Evolutionary conservation across 2,113 vertebrate species (phyloP), one percentile per base, ranked within the genome.

Genomic region (Alces alces): DNA sequence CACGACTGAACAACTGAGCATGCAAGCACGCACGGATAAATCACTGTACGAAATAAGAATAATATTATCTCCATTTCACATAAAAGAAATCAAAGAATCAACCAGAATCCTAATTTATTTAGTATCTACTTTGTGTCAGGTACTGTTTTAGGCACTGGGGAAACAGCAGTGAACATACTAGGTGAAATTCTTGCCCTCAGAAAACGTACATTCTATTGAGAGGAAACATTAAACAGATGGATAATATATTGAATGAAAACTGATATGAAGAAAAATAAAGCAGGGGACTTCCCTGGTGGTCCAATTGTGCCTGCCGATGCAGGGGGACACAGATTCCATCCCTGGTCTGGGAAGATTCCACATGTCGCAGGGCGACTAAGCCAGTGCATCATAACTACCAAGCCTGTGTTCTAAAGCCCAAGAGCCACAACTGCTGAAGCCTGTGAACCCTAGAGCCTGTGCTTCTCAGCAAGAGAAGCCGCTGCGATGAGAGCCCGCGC

Each of bases 401-500:
- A 43, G 70, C 23, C 12, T 43, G 39, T 43, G 39, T 39, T 43
- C 70, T 27, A 27, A 43, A 14, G 70, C 39, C 39, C 36, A 27
- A 27, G 39, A 43, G 70, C 39, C 23, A 43, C 39, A 27, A 3
- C 6, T 7, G 1, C 21, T 43, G 70, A 43, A 7, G 39, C 6
- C 36, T 43, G 23, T 2, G 23, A 36, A 27, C 6, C 21, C 70
- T 7, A 6, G 70, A 76, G 36, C 23, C 70, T 27, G 21, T 76
- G 23, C 36, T 23, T 6, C 21, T 76, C 70, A 27, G 3, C 70
- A 14, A 43, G 70, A 25, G 70, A 14, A 14, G 23, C 36, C 70
- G 27, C 21, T 7, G 6, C 1, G 6, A 39, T 14, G 70, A 73
- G 70, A 43, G 70, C 36, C 70, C 0, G 0, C 0, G 1, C 70